A percentile compares a stretch with the other conserved stretches of the same genome.
Evolutionary conservation across 2,797 vertebrate species (phyloP).

Genomic region (Eutrigla gurnardus): DNA sequence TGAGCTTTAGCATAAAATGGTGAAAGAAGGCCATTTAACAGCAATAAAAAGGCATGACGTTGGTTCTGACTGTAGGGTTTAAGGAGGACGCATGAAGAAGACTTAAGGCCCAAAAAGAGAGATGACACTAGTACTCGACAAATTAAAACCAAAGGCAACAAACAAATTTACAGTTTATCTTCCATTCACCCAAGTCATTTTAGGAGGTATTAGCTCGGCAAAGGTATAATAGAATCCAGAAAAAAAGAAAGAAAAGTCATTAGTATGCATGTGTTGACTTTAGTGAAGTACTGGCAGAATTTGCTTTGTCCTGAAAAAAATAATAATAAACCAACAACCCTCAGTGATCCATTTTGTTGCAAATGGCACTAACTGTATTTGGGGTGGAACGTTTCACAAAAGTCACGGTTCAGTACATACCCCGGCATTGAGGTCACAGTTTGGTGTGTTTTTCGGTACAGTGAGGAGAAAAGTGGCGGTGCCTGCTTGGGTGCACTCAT

Average conservation of each 20-base stretch:
- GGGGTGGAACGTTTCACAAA: conserved; percentile 75
- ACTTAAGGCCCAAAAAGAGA: conserved; percentile 77
- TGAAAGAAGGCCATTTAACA: conserved; percentile 71
- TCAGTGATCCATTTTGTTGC: conserved; percentile 63
- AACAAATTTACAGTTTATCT: conserved; percentile 64
- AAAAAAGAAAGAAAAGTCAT: conserved; percentile 71
- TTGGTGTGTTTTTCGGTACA: conserved; percentile 69
- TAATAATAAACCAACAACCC: conserved; percentile 20
- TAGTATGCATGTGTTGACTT: conserved; percentile 60
- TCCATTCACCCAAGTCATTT: conserved; percentile 71
- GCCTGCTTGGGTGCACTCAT: conserved; percentile 70
- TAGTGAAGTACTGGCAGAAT: conserved; percentile 59
- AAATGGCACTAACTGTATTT: conserved; percentile 67
- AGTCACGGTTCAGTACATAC: conserved; percentile 66
- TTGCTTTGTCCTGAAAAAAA: conserved; percentile 48
- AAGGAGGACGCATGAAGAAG: conserved; percentile 57
- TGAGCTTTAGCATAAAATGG: conserved; percentile 47
- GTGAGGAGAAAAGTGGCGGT: conserved; percentile 73
- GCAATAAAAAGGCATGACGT: conserved; percentile 74
- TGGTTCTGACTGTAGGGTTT: conserved; percentile 56
- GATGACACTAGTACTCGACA: conserved; percentile 67
- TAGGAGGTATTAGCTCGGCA: conserved; percentile 66
- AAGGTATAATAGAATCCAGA: conserved; percentile 62
- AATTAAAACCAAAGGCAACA: conserved; percentile 78
- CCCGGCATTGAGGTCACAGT: conserved; percentile 77